Conservation (phyloP, 1,140 invertebrate species). For the Neodiprion lecontei region DNA sequence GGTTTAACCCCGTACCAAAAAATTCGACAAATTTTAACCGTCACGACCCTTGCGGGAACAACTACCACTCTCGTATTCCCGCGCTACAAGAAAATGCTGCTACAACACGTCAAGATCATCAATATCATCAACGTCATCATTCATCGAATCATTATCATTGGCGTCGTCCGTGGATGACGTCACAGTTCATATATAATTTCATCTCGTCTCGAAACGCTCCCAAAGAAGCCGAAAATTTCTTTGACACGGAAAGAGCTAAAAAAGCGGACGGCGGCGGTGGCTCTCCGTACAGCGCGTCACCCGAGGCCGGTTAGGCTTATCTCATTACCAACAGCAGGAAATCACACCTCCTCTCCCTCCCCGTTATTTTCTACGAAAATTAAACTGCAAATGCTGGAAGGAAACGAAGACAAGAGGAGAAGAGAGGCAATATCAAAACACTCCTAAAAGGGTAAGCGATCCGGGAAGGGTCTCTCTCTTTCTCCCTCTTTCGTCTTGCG, state of each 20-base stretch:
- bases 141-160: constrained; percentile 14
- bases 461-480: constrained; percentile 20
- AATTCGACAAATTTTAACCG: constrained; percentile 3
- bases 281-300: constrained; percentile 35
- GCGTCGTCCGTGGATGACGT: constrained; percentile 24
- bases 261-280: constrained; percentile 27
- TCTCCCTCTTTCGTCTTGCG: constrained; percentile 9
- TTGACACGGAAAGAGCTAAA: constrained; percentile 14
- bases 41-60: constrained; percentile 1
- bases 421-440: neutral
- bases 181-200: constrained; percentile 23
- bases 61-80: neutral
- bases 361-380: neutral
- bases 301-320: constrained; percentile 21
- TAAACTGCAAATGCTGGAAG: neutral
- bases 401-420: neutral
- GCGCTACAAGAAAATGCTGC: constrained; percentile 11
- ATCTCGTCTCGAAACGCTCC: constrained; percentile 23
- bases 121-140: constrained; percentile 27
- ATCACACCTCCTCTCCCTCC: neutral
- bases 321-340: neutral
- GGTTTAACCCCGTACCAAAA: neutral
- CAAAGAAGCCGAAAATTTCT: constrained; percentile 21
- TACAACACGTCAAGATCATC: constrained; percentile 21
- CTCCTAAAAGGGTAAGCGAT: neutral